Base-by-base conservation (phyloP, 2,888 invertebrate genomes). In the Ditylenchus weischeri region DNA sequence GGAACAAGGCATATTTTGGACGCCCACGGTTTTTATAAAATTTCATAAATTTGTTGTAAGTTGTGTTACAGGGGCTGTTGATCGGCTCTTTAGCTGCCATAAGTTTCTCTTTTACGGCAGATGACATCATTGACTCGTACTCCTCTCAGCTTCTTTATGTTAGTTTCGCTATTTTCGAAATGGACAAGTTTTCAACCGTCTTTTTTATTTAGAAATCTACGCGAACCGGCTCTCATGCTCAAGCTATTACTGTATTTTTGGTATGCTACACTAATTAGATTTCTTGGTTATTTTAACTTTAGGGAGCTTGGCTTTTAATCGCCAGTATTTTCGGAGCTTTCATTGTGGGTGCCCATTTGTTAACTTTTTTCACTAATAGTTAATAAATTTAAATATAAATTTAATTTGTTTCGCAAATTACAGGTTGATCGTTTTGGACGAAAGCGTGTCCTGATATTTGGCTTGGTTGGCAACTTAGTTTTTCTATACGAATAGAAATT, bases 51-150 rank as follows among this genome's bases (percentile, higher is more conserved):
- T 29, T 29, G n/a, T 29, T 29, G 29, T 2, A 5, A 29, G 29
- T 29, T 5, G 29, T 29, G 5, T 43, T 43, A 43, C 43, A 78
- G 68, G 79, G 80, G 0, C 75, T 80, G 58, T 21, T 75, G 15
- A 75, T 81, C 15, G 81, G 81, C 35, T 73, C 74, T 10, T 64
- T 76, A 21, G 81, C 81, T 11, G 80, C 77, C 0, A 68, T 76
- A 15, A 76, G 76, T 6, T 81, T 79, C 61, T 75, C 79, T 0
- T 80, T 79, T 69, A 81, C 81, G 1, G 81, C 76, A 4, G 81
- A 81, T 61, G 81, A 81, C 58, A 70, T 81, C 35, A 76, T 81
- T 62, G 81, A 81, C 62, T 80, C 81, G 10, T 81, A 77, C 70
- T 79, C 79, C 7, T 64, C 79, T 3, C 76, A 79, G 35, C 77